Evolutionary conservation across 2,797 vertebrate genomes (phyloP).

Genomic region (Paratrypauchen microcephalus): DNA sequence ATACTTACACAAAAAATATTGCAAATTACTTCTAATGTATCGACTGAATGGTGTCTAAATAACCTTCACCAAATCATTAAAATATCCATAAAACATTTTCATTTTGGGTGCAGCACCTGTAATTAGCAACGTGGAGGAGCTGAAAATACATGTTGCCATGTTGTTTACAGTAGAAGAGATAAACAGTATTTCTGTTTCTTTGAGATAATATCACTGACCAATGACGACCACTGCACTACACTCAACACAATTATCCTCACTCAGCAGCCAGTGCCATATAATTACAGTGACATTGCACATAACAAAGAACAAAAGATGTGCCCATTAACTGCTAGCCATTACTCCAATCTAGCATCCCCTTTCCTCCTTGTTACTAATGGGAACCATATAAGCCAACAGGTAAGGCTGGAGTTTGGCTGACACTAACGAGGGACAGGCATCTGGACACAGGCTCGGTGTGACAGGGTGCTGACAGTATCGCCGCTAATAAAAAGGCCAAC

Average conservation of each 20-base stretch:
- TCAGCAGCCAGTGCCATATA: neutral
- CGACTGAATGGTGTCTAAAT: neutral
- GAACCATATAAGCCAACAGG: conserved; percentile 23
- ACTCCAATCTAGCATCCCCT: conserved; percentile 7
- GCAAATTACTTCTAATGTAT: too few species aligned
- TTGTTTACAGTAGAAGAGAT: neutral
- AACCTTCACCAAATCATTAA: too few species aligned
- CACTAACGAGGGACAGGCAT: conserved; percentile 46
- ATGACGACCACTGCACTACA: too few species aligned
- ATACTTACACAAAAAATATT: too few species aligned
- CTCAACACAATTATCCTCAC: neutral
- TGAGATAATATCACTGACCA: neutral
- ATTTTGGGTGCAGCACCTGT: neutral
- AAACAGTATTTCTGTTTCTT: neutral
- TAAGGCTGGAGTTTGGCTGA: conserved; percentile 17
- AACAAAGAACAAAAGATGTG: neutral
- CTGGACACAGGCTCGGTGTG: conserved; percentile 20
- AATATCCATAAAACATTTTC: neutral
- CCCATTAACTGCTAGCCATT: neutral
- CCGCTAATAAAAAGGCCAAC: conserved; percentile 26
- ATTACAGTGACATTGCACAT: neutral
- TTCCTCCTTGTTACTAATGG: conserved; percentile 16
- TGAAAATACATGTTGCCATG: neutral
- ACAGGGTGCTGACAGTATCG: conserved; percentile 42
- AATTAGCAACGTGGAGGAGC: neutral